Evolutionary conservation across 2,797 vertebrate genomes (phyloP), one percentile per base, ranked within the genome.

Genomic region (Mastacembelus armatus): DNA sequence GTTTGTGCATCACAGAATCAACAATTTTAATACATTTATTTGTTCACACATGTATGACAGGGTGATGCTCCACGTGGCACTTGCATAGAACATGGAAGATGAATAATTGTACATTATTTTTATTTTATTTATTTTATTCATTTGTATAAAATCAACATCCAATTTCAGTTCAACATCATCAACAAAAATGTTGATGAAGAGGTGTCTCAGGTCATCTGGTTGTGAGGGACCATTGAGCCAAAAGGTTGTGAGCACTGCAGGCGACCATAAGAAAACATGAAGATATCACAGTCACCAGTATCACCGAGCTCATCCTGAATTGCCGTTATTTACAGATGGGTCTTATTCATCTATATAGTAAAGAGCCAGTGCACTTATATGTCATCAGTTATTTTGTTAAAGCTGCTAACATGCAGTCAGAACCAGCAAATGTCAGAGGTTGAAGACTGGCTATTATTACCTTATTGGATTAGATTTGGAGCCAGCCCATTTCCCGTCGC

Each of bases 381-480:
- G 36, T 75, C 30, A 5, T 66, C 35, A 16, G 33, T 77, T 79
- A 71, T 73, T 80, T 54, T 24, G 74, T 68, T 50, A 60, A 77
- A 78, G 71, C 75, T 64, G 77, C 50, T 71, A 74, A 85, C 70
- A 71, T 36, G 44, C 63, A 40, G 56, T 66, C 47, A 65, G 66
- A 77, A 57, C 50, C 75, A 70, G 77, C 51, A 74, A 76, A 81
- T 81, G 78, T 87, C 82, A 86, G 44, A 77, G 73, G 69, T 80
- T 72, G 80, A 84, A 80, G 29, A 48, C 64, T 65, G 16, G n/a
- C 72, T 45, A 43, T 83, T 74, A 77, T 69, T 65, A 49, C 72
- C 69, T 81, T 70, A 88, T 79, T 80, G 68, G 71, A 78, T 71
- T 83, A 35, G 68, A 83, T 85, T 55, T 78, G 77, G 67, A 81